A percentile compares a stretch with the other conserved stretches of the same genome.
phyloP scores from a whole-genome alignment of 1,140 invertebrate genomes.

The Rhopalosiphum maidis region DNA sequence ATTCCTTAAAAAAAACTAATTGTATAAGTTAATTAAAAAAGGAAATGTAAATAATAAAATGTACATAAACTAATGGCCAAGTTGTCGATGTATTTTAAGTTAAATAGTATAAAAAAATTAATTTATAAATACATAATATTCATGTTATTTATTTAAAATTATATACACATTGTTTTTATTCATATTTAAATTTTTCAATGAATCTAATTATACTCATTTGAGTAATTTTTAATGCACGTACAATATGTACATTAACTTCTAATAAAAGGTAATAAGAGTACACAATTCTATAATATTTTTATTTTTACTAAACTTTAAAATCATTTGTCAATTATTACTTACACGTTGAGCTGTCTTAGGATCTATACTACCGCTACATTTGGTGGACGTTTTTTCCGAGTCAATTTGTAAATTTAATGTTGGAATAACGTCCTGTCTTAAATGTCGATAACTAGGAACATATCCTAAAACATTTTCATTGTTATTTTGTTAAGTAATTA shows the following conservation, averaged over 20 bases:
- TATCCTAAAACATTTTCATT: not conserved
- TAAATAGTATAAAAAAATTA: too few species aligned
- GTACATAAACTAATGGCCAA: too few species aligned
- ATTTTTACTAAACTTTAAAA: not conserved
- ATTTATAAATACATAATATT: too few species aligned
- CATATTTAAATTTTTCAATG: too few species aligned
- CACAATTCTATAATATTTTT: not conserved
- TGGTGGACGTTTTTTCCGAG: not conserved
- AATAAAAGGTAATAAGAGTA: not conserved
- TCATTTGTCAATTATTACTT: not conserved
- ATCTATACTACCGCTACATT: not conserved
- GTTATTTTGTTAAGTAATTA: not conserved
- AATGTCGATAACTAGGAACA: not conserved
- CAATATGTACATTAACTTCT: too few species aligned
- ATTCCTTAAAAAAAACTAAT: too few species aligned
- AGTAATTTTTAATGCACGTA: too few species aligned
- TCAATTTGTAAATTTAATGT: not conserved
- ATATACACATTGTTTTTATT: too few species aligned
- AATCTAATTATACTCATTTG: not conserved
- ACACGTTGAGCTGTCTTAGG: not conserved
- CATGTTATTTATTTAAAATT: too few species aligned
- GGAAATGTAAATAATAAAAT: too few species aligned
- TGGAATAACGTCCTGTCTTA: not conserved
- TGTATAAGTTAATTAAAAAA: too few species aligned
- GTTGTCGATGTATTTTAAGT: too few species aligned